Percentiles rank a stretch among this genome's conserved stretches.
Conservation (phyloP, 2,797 vertebrate species). For the Lepus townsendii region DNA sequence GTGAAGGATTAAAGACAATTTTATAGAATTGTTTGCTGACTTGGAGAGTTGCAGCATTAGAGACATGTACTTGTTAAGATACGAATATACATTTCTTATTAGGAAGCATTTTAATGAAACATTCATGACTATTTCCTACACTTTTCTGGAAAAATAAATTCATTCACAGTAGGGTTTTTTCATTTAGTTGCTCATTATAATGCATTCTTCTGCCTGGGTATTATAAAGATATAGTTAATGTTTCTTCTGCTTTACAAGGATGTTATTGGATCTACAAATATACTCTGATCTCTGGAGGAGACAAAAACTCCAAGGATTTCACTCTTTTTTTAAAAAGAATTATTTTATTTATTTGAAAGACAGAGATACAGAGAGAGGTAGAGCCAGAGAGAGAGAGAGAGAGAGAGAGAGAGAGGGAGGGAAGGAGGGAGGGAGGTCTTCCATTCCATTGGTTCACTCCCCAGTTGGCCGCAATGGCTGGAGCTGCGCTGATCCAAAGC, state of each 20-base stretch:
- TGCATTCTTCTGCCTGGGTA: slow-evolving; percentile 73
- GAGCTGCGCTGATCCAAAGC: too few species aligned
- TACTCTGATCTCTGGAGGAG: slow-evolving; percentile 69
- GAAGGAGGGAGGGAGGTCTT: too few species aligned
- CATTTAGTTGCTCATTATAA: slow-evolving; percentile 78
- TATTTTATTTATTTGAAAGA: too few species aligned
- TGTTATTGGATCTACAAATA: slow-evolving; percentile 85
- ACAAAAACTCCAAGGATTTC: slow-evolving; percentile 64
- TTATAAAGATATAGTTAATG: slow-evolving; percentile 80
- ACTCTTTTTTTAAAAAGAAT: not conserved
- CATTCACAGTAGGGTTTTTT: slow-evolving; percentile 77
- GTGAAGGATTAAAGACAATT: slow-evolving; percentile 70
- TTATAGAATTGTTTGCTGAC: slow-evolving; percentile 62
- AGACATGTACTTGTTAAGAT: slow-evolving; percentile 58
- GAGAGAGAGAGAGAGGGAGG: too few species aligned
- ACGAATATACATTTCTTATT: slow-evolving; percentile 66
- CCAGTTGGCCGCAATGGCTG: too few species aligned
- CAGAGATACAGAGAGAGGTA: too few species aligned
- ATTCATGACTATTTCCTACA: slow-evolving; percentile 85
- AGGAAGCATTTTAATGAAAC: slow-evolving; percentile 85
- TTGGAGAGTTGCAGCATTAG: slow-evolving; percentile 53
- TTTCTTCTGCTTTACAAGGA: slow-evolving; percentile 83
- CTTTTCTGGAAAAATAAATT: slow-evolving; percentile 88
- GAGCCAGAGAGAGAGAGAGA: too few species aligned
- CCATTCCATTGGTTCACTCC: too few species aligned